phyloP scores from a whole-genome alignment of 2,888 invertebrate species.

The Eupeodes latifasciatus region DNA sequence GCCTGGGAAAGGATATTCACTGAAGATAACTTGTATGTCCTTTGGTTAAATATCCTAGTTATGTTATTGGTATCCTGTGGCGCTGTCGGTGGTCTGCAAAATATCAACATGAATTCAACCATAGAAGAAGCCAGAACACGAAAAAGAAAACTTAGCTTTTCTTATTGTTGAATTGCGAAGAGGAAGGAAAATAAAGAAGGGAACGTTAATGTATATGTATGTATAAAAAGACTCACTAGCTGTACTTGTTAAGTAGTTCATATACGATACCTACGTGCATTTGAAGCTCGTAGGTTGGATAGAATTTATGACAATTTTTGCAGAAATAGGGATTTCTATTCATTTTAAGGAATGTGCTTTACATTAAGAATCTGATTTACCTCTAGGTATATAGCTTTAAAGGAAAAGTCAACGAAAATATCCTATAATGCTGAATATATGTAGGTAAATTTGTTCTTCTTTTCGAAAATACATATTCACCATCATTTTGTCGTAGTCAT shows the following conservation, averaged over 20 bases:
- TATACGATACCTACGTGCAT: not conserved
- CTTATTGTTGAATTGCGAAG: not conserved
- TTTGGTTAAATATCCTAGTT: slow-evolving; percentile 70
- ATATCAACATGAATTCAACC: slow-evolving; percentile 48
- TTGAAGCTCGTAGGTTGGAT: not conserved
- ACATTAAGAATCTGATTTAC: slow-evolving; percentile 47
- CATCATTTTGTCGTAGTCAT: not conserved
- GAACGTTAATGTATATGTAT: not conserved
- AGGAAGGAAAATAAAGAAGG: not conserved
- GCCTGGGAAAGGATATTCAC: slow-evolving; percentile 42
- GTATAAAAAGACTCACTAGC: not conserved
- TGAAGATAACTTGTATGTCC: slow-evolving; percentile 65
- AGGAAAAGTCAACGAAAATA: not conserved
- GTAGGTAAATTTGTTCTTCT: not conserved
- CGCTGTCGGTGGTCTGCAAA: slow-evolving; percentile 45
- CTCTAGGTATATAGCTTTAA: not conserved
- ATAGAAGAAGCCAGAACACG: not conserved
- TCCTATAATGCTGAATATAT: not conserved
- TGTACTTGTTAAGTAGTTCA: slow-evolving; percentile 37
- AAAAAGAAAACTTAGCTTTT: not conserved
- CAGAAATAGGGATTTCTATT: slow-evolving; percentile 21
- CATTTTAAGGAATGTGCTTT: slow-evolving; percentile 38
- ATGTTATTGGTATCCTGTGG: slow-evolving; percentile 69
- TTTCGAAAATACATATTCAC: not conserved
- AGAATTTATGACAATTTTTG: slow-evolving; percentile 45